Conservation (phyloP, 2,113 vertebrate genomes). For the Tringa solitaria region DNA sequence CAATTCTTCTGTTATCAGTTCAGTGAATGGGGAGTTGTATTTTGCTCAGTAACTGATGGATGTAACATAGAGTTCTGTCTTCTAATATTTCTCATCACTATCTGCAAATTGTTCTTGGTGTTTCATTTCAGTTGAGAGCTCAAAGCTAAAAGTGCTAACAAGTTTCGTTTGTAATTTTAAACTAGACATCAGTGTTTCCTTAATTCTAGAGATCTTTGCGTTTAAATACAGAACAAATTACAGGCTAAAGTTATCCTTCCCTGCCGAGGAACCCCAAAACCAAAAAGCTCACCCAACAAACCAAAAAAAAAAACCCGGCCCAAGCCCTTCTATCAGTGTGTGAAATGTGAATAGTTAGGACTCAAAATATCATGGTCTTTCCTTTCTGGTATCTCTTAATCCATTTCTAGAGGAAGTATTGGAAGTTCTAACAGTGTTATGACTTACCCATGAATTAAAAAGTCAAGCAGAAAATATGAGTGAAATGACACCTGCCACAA, state of each 20-base stretch:
- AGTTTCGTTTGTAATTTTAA: neutral
- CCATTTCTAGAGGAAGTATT: neutral
- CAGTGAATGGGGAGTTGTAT: neutral
- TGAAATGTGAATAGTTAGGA: neutral
- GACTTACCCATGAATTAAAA: neutral
- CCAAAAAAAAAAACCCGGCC: neutral
- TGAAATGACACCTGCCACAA: neutral
- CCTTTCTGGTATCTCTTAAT: neutral
- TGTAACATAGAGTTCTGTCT: neutral
- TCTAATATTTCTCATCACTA: neutral
- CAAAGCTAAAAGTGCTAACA: neutral
- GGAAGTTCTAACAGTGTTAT: neutral
- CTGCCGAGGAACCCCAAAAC: neutral
- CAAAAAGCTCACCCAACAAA: fast-evolving
- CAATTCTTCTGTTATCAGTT: neutral
- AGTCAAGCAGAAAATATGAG: neutral
- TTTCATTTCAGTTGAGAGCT: neutral
- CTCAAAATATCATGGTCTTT: neutral
- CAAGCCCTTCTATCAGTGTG: neutral
- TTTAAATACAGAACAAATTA: neutral
- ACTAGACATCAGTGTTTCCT: neutral
- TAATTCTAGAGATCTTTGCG: neutral
- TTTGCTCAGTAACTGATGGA: neutral
- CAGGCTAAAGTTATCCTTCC: neutral
- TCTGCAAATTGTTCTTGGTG: neutral